Evolutionary conservation across 2,797 vertebrate species (phyloP), one percentile per base, ranked within the genome.

Genomic region (Masticophis lateralis): DNA sequence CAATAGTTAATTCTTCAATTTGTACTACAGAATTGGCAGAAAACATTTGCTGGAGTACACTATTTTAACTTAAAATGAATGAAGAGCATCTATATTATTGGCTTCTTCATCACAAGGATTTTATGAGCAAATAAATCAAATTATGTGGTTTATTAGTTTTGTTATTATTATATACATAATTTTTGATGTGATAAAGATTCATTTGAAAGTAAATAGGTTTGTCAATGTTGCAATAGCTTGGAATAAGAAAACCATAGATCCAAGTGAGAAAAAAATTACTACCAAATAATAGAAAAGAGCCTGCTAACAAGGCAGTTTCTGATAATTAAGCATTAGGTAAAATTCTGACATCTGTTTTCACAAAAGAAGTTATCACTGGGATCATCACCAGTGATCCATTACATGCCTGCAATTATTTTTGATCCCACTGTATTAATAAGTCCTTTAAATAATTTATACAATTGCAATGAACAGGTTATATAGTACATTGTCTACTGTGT

Each of bases 301-400:
- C 37, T 0, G 1, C 56, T 91, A 56, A 27, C 20, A 94, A 92
- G 0, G 0, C 7, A 16, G 55, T 94, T 88, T 88, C 87, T 63
- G 91, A 87, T 91, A 93, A 93, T 90, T 92, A 94, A 60, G n/a
- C 90, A 37, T 90, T 92, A 14, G 13, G 4, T 55, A 7, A 18
- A 69, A 94, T 32, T 90, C 9, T 13, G 16, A 51, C n/a, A 69
- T 12, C 63, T 5, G 22, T 95, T 94, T 91, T 93, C 51, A 94
- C 14, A 86, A n/a, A 89, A 25, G 60, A 89, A 86, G 59, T 56
- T 91, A 28, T 87, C 57, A 69, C 27, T 83, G 5, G 53, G 53
- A 12, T 2, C 91, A 14, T 1, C 92, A 87, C 87, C 91, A n/a
- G n/a, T 91, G 60, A 79, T 27, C 57, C 92, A 60, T 90, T 92